phyloP scores from a whole-genome alignment of 2,113 vertebrate genomes.

The Nothocercus julius region DNA sequence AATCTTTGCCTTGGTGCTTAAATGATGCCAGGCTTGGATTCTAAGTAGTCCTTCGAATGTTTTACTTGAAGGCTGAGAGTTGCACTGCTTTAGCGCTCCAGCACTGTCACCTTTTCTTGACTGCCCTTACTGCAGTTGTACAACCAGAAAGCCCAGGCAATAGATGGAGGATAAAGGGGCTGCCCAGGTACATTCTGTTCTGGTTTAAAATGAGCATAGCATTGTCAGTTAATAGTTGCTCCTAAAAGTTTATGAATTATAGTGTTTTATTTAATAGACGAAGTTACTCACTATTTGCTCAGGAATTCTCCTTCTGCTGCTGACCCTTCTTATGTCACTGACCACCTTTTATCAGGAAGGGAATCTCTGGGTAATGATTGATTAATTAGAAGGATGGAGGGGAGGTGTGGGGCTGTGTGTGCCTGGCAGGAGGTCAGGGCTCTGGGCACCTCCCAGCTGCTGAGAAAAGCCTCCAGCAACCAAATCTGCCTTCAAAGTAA shows the following conservation, averaged over 20 bases:
- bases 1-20: neutral
- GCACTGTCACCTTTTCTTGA: neutral
- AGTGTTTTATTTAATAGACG: neutral
- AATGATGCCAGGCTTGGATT: neutral
- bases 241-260: neutral
- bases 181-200: neutral
- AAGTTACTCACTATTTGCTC: rapidly evolving
- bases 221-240: neutral
- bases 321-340: slow-evolving; percentile 16
- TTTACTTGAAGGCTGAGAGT: neutral
- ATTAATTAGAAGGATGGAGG: slow-evolving; percentile 55
- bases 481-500: slow-evolving; percentile 16
- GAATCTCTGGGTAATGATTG: slow-evolving; percentile 48
- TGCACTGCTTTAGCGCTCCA: neutral
- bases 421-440: slow-evolving; percentile 14
- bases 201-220: neutral
- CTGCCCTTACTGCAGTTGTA: neutral
- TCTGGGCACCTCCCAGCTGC: slow-evolving; percentile 19
- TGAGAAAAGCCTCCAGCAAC: slow-evolving; percentile 35
- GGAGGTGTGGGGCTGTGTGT: slow-evolving; percentile 18
- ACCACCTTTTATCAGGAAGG: slow-evolving; percentile 6
- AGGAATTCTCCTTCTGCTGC: neutral
- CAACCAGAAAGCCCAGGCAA: neutral
- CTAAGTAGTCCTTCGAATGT: neutral
- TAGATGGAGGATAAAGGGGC: neutral